Conservation (phyloP, 37 sponge, comb jelly and placozoan species). For the Mnemiopsis leidyi region DNA sequence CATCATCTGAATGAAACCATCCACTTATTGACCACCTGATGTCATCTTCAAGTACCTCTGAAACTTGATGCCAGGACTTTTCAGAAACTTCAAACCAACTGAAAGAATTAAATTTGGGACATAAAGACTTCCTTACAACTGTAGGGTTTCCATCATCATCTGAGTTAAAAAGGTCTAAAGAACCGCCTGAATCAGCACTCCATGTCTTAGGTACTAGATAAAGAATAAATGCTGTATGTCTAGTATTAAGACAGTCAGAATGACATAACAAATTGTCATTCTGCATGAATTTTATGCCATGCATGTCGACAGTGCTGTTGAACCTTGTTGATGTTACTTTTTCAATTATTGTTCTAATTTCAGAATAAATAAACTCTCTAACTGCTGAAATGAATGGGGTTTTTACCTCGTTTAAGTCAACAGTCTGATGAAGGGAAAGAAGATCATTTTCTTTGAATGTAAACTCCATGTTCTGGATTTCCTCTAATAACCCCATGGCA, state of each 20-base stretch:
- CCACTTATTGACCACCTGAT: conserved; percentile 60
- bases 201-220: conserved; percentile 35
- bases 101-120: conserved; percentile 35
- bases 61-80: conserved; percentile 59
- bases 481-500: neutral
- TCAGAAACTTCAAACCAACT: conserved; percentile 46
- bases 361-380: conserved; percentile 34
- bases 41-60: conserved; percentile 34
- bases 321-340: conserved; percentile 1
- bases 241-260: conserved; percentile 12
- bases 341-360: neutral
- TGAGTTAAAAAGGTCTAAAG: conserved; percentile 14
- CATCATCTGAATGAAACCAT: conserved; percentile 43
- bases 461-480: neutral
- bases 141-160: neutral
- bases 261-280: conserved; percentile 21
- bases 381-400: neutral
- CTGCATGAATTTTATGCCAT: conserved; percentile 37
- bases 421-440: conserved; percentile 30
- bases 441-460: conserved; percentile 57
- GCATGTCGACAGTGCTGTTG: conserved; percentile 34
- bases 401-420: neutral
- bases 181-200: conserved; percentile 20
- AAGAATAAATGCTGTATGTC: conserved; percentile 48
- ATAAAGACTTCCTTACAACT: neutral